Evolutionary conservation across 2,888 invertebrate species (phyloP).

Genomic region (Tenthredo distinguenda): DNA sequence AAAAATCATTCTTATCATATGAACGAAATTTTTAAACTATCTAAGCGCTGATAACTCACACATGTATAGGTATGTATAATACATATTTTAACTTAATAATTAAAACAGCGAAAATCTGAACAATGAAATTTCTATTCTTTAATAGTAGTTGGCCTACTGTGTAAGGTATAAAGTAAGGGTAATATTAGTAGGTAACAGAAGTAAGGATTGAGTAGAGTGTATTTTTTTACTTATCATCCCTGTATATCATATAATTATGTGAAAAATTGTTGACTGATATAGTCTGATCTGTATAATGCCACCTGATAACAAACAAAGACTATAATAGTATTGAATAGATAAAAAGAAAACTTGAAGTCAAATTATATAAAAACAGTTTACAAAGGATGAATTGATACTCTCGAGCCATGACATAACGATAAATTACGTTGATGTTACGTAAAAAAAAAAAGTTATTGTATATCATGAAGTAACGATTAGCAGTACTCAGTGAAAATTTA

Average conservation of each 20-base stretch:
- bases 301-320: not conserved
- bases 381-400: not conserved
- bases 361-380: not conserved
- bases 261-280: conserved; percentile 6
- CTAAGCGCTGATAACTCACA: not conserved
- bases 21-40: not conserved
- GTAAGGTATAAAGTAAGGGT: conserved; percentile 1
- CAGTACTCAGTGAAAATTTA: not conserved
- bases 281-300: not conserved
- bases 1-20: not conserved
- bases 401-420: conserved; percentile 24
- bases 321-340: not conserved
- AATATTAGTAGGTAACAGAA: not conserved
- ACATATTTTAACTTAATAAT: not conserved
- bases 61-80: not conserved
- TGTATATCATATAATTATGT: conserved; percentile 2
- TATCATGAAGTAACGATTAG: not conserved
- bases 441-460: not conserved
- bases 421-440: not conserved
- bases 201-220: conserved; percentile 27
- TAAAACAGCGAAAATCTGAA: not conserved
- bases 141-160: conserved; percentile 26
- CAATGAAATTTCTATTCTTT: conserved; percentile 7
- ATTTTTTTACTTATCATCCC: conserved; percentile 29
- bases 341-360: not conserved